phyloP scores from a whole-genome alignment of 2,888 invertebrate species.

The Synanthedon formicaeformis region DNA sequence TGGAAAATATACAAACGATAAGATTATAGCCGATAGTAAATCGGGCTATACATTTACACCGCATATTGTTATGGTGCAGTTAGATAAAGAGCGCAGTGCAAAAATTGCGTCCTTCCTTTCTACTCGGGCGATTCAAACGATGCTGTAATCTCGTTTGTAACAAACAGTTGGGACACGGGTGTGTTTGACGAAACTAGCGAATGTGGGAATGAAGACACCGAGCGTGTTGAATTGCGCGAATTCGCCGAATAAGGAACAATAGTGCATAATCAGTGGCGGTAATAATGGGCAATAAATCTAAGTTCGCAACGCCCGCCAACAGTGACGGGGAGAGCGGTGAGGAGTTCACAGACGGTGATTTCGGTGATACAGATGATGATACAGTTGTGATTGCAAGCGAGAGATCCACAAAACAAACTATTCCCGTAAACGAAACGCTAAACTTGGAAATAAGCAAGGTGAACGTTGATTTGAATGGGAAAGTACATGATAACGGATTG shows the following conservation, averaged over 20 bases:
- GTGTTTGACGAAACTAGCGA: conserved; percentile 25
- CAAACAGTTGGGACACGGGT: conserved; percentile 17
- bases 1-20: conserved; percentile 44
- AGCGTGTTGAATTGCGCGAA: conserved; percentile 23
- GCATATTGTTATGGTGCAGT: conserved; percentile 29
- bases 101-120: conserved; percentile 46
- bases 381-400: conserved; percentile 27
- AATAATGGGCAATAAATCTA: conserved; percentile 44
- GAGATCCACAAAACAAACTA: conserved; percentile 17
- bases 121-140: conserved; percentile 24
- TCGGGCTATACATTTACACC: conserved; percentile 31
- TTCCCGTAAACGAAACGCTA: conserved; percentile 46
- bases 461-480: conserved; percentile 7
- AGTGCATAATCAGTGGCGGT: conserved; percentile 19
- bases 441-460: conserved; percentile 32
- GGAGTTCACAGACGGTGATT: conserved; percentile 60
- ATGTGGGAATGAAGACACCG: conserved; percentile 38
- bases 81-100: conserved; percentile 22
- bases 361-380: conserved; percentile 54
- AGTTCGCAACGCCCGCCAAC: conserved; percentile 46
- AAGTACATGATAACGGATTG: conserved; percentile 17
- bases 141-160: conserved; percentile 20
- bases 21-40: conserved; percentile 35
- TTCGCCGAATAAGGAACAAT: conserved; percentile 31
- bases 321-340: conserved; percentile 58